phyloP scores from a whole-genome alignment of 2,113 vertebrate genomes.

The Chrysemys picta region DNA sequence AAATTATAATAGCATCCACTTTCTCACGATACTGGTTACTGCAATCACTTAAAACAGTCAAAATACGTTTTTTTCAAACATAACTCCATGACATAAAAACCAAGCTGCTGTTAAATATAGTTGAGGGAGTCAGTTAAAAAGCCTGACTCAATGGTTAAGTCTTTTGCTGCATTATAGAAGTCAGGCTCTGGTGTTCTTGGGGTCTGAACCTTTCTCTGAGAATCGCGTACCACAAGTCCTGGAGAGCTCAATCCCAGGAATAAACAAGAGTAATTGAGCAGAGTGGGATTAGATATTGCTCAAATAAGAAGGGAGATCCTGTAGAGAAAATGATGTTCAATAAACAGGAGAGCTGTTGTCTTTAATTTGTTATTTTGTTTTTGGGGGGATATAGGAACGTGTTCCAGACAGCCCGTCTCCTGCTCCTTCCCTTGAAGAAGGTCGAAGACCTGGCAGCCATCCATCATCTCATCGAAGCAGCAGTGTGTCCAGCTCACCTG shows the following conservation, averaged over 20 bases:
- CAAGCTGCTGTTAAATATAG: neutral
- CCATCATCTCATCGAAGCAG: slow-evolving; percentile 99
- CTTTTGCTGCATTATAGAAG: neutral
- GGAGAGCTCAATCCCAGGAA: neutral
- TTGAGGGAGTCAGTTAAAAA: slow-evolving; percentile 19
- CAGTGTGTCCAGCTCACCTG: slow-evolving; percentile 98
- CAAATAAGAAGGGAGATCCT: neutral
- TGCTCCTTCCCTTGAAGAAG: slow-evolving; percentile 95
- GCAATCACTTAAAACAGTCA: neutral
- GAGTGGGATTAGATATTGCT: neutral
- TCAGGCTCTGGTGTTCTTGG: neutral
- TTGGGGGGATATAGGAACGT: slow-evolving; percentile 84
- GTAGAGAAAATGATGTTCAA: neutral
- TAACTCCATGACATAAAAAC: neutral
- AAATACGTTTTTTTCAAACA: neutral
- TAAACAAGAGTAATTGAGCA: neutral
- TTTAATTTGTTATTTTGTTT: slow-evolving; percentile 2
- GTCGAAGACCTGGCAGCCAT: slow-evolving; percentile 95
- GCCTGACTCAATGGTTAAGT: neutral
- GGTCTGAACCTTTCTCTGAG: neutral
- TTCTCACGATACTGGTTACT: rapidly evolving
- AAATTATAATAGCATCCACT: neutral
- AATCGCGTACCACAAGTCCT: neutral
- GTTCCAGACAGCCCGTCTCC: slow-evolving; percentile 97
- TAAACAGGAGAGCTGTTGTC: neutral